Conservation (phyloP, 2,113 vertebrate genomes). For the Stegostoma tigrinum region DNA sequence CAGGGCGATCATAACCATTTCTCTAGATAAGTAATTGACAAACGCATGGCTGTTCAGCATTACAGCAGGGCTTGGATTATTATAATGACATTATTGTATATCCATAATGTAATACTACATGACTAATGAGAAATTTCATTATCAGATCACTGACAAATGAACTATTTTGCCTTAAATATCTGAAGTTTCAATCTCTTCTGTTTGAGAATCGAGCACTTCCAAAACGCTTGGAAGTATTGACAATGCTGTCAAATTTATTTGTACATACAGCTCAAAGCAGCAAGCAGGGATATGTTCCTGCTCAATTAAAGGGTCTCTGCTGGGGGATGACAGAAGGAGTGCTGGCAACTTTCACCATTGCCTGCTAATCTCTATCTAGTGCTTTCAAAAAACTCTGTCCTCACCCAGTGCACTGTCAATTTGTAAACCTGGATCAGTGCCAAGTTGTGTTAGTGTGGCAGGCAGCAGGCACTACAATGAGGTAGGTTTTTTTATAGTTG, state of each 20-base stretch:
- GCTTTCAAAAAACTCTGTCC: not conserved
- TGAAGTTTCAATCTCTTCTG: not conserved
- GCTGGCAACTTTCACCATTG: not conserved
- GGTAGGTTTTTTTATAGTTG: not conserved
- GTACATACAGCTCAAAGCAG: not conserved
- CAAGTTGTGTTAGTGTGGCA: not conserved
- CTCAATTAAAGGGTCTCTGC: not conserved
- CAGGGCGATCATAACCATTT: not conserved
- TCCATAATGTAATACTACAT: not conserved
- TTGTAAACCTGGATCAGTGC: not conserved
- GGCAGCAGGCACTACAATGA: not conserved
- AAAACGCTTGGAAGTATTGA: not conserved
- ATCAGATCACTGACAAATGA: not conserved
- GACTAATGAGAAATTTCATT: constrained; percentile 10
- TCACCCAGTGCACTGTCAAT: not conserved
- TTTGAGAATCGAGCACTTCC: not conserved
- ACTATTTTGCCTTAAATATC: not conserved
- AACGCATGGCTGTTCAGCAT: not conserved
- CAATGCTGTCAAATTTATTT: not conserved
- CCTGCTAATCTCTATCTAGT: not conserved
- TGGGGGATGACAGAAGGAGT: not conserved
- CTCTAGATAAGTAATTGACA: not conserved
- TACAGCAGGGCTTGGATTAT: not conserved
- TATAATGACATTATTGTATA: not conserved
- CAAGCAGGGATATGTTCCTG: not conserved